phyloP scores from a whole-genome alignment of 2,113 vertebrate species.

The Gobiocypris rarus region DNA sequence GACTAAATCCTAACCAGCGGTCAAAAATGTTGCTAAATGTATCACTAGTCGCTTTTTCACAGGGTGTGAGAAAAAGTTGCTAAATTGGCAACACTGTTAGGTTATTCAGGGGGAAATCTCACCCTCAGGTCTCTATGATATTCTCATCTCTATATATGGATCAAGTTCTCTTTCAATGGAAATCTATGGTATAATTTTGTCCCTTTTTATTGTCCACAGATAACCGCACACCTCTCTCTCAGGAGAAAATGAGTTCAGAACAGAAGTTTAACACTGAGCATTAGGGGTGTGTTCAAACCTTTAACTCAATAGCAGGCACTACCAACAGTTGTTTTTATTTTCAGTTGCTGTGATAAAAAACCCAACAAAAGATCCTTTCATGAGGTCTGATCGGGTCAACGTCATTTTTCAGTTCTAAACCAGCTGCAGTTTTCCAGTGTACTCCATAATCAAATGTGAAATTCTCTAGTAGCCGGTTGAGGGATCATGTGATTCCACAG shows the following conservation, averaged over 20 bases:
- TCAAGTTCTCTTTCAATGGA: no score
- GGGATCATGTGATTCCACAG: slow-evolving; percentile 66
- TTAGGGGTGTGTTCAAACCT: neutral
- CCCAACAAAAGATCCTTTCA: slow-evolving; percentile 17
- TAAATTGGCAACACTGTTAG: no score
- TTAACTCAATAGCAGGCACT: neutral
- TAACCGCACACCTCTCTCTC: no score
- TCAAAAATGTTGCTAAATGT: no score
- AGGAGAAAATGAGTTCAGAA: neutral
- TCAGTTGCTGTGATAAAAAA: neutral
- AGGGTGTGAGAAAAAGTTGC: no score
- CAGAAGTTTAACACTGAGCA: neutral
- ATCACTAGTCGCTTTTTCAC: no score
- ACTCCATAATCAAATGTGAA: slow-evolving; percentile 55
- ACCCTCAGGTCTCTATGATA: no score
- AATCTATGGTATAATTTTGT: no score
- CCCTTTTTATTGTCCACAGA: no score
- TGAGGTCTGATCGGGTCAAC: neutral
- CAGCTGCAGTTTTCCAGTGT: slow-evolving; percentile 30
- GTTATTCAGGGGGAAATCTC: no score
- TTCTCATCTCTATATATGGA: no score
- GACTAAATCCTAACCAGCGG: no score
- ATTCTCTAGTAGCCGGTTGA: slow-evolving; percentile 62
- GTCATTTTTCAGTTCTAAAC: neutral
- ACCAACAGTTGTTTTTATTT: neutral